These are phyloP conservation scores for Camarhynchus parvulus DNA, from an alignment of 2,113 vertebrate genomes.

Conservation along the genomic window DNA sequence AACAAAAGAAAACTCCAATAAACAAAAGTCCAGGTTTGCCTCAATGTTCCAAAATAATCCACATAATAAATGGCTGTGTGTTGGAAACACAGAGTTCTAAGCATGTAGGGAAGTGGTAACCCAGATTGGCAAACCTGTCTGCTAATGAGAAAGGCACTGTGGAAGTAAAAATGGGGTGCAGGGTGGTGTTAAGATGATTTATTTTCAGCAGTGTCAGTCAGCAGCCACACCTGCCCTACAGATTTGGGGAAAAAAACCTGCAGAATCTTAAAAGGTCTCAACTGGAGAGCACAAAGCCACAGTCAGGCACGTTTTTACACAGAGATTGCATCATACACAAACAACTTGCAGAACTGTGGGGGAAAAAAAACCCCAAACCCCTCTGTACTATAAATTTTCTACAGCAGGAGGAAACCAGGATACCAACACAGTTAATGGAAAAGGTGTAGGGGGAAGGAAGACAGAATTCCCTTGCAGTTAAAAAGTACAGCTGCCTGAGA, in stretches of 20 bases:
- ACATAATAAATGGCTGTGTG: not conserved
- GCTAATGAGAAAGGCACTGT: not conserved
- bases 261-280: not conserved
- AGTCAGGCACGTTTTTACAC: not conserved
- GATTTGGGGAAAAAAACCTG: not conserved
- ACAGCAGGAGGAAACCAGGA: not conserved
- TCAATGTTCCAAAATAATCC: not conserved
- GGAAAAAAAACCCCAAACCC: rapidly evolving
- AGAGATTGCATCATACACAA: not conserved
- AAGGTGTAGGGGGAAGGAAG: rapidly evolving
- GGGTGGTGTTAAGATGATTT: not conserved
- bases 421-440: not conserved
- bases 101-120: rapidly evolving
- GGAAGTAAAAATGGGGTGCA: not conserved
- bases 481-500: not conserved
- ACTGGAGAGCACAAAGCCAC: not conserved
- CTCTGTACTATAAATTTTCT: not conserved
- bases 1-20: not conserved
- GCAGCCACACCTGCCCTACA: not conserved
- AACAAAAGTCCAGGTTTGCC: not conserved
- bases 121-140: not conserved
- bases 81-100: not conserved
- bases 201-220: not conserved
- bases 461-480: not conserved
- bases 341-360: not conserved